These are phyloP conservation scores for Uropetala carovei DNA, from an alignment of 2,888 invertebrate species.

Conservation along the genomic window DNA sequence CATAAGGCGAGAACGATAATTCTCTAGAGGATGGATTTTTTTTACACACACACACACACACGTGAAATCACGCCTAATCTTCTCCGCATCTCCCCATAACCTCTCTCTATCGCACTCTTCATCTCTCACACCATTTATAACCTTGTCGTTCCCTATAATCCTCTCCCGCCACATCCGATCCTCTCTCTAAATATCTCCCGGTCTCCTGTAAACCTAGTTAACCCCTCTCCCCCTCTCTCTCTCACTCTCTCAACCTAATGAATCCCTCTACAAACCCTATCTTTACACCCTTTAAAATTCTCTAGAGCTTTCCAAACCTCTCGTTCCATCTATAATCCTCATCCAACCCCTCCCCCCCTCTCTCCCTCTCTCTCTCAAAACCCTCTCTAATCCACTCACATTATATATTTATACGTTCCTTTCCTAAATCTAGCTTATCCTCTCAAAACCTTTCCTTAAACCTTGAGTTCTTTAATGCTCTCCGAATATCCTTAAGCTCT, in stretches of 20 bases:
- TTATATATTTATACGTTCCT: neutral
- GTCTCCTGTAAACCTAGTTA: constrained; percentile 1
- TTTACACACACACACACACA: no score
- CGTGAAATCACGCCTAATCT: neutral
- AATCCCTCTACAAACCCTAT: constrained; percentile 9
- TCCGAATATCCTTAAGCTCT: neutral
- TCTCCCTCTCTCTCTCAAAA: no score
- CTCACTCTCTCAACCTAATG: neutral
- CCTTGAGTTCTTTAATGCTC: neutral
- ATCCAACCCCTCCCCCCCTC: neutral
- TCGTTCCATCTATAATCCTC: neutral
- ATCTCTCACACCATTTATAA: neutral
- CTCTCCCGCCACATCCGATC: neutral
- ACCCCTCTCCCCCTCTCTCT: no score
- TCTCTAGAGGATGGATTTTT: no score
- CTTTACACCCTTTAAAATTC: constrained; percentile 8
- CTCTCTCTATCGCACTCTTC: neutral
- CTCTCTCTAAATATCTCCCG: neutral
- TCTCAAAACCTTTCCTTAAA: neutral
- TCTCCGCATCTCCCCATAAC: neutral
- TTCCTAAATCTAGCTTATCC: neutral
- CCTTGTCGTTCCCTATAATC: neutral
- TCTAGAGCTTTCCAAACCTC: neutral
- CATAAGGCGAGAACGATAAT: no score
- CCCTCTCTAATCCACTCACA: neutral